Base-by-base conservation (phyloP, 2,888 invertebrate species). In the Thyatira batis region DNA sequence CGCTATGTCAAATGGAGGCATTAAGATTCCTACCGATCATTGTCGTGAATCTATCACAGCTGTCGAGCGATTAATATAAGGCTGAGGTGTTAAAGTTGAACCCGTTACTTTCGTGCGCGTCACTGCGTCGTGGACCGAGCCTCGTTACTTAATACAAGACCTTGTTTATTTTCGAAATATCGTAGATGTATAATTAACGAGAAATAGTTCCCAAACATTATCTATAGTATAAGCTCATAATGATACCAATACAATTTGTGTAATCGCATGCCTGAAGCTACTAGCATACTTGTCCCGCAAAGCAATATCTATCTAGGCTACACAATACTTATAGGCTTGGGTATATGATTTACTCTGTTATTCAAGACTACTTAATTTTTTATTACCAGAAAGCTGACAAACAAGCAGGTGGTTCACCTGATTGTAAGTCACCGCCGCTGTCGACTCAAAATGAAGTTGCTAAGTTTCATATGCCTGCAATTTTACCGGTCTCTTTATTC, bases 21-120 rank as follows among this genome's bases (percentile, higher is more conserved):
- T 67, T 72, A 57, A 62, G 58, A 70, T 75, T 72, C 65, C 68
- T 58, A 58, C 66, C 58, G 55, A 72, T 66, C 72, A 69, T 65
- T 65, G 71, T 65, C 62, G 63, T 58, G 61, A 54, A 60, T 61
- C 66, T 56, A 60, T 56, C 55, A 25, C 13, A 25, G n/a, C 59
- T 61, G 67, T 59, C 71, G 61, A 64, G 55, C 66, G 58, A 69
- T 75, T 70, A 57, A 76, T 76, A 71, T 71, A 67, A 68, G 63
- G 67, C 69, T 68, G 71, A 60, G 58, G 65, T 55, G 59, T 61
- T 61, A 58, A 65, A 64, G 67, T 61, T 64, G 58, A 54, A 60
- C 60, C 61, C 49, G 27, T 50, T 60, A 57, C 53, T 65, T 67
- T 63, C 53, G 55, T 58, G 59, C 43, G 45, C 30, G 44, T 20